Base-by-base conservation (phyloP, 2,888 invertebrate species). In the Mechanitis messenoides region DNA sequence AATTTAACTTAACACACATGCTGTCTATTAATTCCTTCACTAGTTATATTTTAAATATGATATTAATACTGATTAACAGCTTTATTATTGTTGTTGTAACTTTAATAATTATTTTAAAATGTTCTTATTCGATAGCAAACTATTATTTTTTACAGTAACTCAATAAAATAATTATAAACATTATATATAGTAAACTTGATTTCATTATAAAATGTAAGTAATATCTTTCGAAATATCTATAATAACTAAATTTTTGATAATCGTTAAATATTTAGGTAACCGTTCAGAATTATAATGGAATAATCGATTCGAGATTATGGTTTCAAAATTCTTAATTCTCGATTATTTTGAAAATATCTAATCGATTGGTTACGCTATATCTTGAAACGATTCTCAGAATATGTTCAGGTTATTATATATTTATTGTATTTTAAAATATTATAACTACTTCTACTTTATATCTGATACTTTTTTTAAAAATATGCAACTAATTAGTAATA, bases 291-390 rank as follows among this genome's bases (percentile, higher is more conserved):
- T 55, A 56, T 60, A 55, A 58, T 57, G 46, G 55, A 58, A 60
- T 53, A 60, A 63, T 63, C 60, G 55, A 63, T 63, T 63, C 55
- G 60, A 63, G 58, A 55, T 63, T 60, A 63, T 55, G 60, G 60
- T 58, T 63, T 55, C 50, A 58, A 45, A 55, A 42, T 55, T 45
- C 56, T 56, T 53, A 58, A 64, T 45, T 60, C 53, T 58, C 55
- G 38, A 60, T 63, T 63, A 45, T 56, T 53, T 11, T 46, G 59
- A 59, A 58, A 46, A 55, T 54, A 38, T 46, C 12, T 12, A 55
- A 59, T 57, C 38, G 31, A 63, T 59, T 63, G 20, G 20, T 20
- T 50, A 56, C 12, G 53, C 28, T 20, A 53, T 31, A 54, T 56
- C 12, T 45, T 47, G 7, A 45, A 6, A 38, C n/a, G 11, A 28